Evolutionary conservation across 1,140 invertebrate species (phyloP).

Genomic region (Steinernema khuongi): DNA sequence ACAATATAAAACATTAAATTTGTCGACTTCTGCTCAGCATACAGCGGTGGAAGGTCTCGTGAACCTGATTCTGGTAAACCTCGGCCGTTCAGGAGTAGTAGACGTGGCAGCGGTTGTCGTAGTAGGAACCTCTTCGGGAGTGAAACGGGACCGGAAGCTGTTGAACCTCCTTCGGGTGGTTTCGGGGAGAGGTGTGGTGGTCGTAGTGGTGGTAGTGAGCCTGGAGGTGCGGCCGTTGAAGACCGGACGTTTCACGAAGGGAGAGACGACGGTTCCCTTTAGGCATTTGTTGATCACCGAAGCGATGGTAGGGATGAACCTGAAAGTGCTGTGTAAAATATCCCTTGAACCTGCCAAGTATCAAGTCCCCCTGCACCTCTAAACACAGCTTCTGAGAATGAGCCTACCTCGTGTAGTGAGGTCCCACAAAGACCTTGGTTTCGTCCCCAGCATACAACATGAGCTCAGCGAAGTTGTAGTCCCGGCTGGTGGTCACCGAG

Average conservation of each 20-base stretch:
- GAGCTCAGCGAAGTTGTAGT: conserved; percentile 34
- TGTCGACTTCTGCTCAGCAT: neutral
- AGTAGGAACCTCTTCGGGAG: neutral
- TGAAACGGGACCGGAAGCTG: neutral
- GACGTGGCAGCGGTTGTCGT: too few relatives aligned
- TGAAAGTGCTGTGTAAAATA: neutral
- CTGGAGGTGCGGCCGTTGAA: neutral
- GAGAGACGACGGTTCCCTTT: neutral
- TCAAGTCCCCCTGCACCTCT: too few relatives aligned
- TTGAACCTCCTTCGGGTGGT: neutral
- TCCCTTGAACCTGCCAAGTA: too few relatives aligned
- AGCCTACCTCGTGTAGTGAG: conserved; percentile 19
- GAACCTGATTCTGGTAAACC: neutral
- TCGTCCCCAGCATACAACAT: conserved; percentile 33
- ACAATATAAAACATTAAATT: neutral
- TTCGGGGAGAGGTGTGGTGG: neutral
- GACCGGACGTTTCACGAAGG: neutral
- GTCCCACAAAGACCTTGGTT: conserved; percentile 33
- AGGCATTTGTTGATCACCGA: neutral
- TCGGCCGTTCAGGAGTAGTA: neutral
- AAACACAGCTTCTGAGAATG: neutral
- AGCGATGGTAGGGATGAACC: conserved; percentile 3
- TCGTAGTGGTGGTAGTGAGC: neutral
- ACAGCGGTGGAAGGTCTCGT: neutral
- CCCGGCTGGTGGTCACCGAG: conserved; percentile 25